phyloP scores from a whole-genome alignment of 2,113 vertebrate genomes.

The Trematocara macrostoma region DNA sequence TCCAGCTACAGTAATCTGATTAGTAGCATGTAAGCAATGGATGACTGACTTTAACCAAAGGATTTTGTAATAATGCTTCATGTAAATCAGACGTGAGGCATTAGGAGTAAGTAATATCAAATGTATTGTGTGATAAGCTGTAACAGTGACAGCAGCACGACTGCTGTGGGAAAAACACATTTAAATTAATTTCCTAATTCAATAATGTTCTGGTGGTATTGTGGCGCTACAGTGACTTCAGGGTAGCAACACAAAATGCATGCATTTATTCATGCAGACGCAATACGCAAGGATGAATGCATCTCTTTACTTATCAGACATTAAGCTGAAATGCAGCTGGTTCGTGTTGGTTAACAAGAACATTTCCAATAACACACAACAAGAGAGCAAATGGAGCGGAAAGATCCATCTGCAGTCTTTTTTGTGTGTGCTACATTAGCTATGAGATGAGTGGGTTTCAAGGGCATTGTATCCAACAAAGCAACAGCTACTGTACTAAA shows the following conservation, averaged over 20 bases:
- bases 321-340: background rate
- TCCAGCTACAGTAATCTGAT: background rate
- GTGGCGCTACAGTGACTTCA: background rate
- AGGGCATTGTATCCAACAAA: constrained; percentile 1
- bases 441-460: background rate
- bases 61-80: background rate
- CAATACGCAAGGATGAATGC: background rate
- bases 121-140: background rate
- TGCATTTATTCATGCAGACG: background rate
- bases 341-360: background rate
- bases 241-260: background rate
- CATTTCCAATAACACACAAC: background rate
- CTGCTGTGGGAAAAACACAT: background rate
- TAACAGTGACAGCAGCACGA: background rate
- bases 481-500: background rate
- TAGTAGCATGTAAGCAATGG: constrained; percentile 7
- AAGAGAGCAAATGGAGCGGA: background rate
- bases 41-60: background rate
- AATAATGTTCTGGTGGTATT: background rate
- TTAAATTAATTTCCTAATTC: background rate
- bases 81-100: constrained; percentile 1
- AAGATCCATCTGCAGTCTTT: background rate
- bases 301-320: background rate
- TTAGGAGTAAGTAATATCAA: background rate
- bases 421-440: background rate